Evolutionary conservation across 2,797 vertebrate species (phyloP).

Genomic region (Amniataba percoides): DNA sequence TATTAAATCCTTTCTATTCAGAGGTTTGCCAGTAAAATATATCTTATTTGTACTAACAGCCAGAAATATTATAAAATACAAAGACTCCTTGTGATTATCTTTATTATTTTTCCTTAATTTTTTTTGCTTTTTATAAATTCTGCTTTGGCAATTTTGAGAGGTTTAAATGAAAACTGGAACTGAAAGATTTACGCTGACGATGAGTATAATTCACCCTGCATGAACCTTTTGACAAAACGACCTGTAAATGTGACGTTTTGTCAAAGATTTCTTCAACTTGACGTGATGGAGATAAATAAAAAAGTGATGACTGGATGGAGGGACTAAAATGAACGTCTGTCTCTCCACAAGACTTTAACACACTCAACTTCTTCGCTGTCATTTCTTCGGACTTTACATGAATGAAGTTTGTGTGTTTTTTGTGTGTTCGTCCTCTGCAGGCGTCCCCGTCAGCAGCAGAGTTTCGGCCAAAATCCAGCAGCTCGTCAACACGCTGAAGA

Average conservation of each 20-base stretch:
- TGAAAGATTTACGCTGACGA: no score
- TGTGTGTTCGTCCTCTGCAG: constrained; percentile 73
- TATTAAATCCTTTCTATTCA: no score
- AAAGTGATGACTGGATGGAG: no score
- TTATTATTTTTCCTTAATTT: neutral
- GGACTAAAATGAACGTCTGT: neutral
- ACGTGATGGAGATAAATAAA: no score
- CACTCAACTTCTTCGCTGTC: neutral
- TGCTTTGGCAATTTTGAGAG: no score
- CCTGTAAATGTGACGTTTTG: no score
- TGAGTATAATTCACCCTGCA: no score
- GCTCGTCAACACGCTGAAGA: constrained; percentile 96
- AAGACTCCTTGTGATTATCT: neutral
- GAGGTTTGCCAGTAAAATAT: neutral
- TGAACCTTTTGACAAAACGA: no score
- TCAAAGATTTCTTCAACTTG: no score
- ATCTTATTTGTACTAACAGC: neutral
- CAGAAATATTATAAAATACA: neutral
- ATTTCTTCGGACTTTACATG: neutral
- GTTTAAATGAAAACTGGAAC: no score
- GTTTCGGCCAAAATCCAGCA: constrained; percentile 99
- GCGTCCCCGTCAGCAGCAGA: constrained; percentile 97
- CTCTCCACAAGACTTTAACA: neutral
- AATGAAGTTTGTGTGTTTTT: neutral
- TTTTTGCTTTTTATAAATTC: neutral